Conservation (phyloP, 2,113 vertebrate genomes). For the Diglossa brunneiventris region DNA sequence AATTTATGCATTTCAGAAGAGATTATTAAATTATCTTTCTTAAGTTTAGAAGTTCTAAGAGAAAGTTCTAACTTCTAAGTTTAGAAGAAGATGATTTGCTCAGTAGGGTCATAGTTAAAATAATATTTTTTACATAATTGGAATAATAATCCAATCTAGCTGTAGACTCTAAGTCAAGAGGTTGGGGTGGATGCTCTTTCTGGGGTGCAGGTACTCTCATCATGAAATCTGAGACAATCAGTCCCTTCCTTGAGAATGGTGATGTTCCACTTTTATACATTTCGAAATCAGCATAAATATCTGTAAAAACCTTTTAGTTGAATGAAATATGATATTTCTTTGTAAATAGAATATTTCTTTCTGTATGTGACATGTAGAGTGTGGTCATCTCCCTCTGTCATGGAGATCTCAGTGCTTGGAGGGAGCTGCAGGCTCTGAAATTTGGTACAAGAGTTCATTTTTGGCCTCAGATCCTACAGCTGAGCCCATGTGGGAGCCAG, state of each 20-base stretch:
- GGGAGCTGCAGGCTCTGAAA: background rate
- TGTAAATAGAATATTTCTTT: fast-evolving
- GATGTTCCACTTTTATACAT: fast-evolving
- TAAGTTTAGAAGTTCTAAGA: too few relatives aligned
- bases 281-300: background rate
- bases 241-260: background rate
- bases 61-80: background rate
- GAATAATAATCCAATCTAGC: background rate
- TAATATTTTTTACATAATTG: background rate
- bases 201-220: background rate
- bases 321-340: background rate
- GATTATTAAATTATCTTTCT: background rate
- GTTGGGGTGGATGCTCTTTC: background rate
- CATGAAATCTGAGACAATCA: background rate
- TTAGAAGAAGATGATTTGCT: background rate
- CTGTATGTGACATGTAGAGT: background rate
- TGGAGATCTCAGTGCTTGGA: background rate
- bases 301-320: background rate
- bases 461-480: background rate
- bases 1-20: background rate
- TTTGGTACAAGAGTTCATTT: background rate
- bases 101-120: background rate
- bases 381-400: background rate
- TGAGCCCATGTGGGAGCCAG: background rate
- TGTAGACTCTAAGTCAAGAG: background rate